A percentile compares a stretch with the other conserved stretches of the same genome.
Evolutionary conservation across 2,888 invertebrate genomes (phyloP).

Genomic region (Ganaspis brasiliensis): DNA sequence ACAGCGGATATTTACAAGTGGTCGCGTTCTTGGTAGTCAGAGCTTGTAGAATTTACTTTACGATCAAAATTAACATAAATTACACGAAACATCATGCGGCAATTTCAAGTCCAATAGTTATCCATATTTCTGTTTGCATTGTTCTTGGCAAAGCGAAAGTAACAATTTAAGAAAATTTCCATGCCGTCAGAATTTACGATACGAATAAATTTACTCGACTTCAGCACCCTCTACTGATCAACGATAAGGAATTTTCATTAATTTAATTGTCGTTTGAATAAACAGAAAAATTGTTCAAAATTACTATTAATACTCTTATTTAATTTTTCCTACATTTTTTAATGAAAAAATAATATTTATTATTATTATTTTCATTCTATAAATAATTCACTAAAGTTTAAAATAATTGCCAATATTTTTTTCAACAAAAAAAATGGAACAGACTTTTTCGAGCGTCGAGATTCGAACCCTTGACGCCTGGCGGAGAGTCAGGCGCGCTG

Average conservation of each 20-base stretch:
- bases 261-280: not conserved
- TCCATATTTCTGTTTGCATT: conserved; percentile 74
- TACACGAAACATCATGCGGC: conserved; percentile 56
- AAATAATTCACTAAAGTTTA: too few species aligned
- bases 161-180: conserved; percentile 71
- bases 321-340: too few species aligned
- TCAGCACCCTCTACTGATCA: not conserved
- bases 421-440: not conserved
- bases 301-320: too few species aligned
- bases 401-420: too few species aligned
- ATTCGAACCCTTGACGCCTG: too few species aligned
- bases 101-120: conserved; percentile 71
- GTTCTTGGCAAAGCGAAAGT: conserved; percentile 64
- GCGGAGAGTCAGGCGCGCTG: too few species aligned
- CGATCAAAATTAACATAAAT: conserved; percentile 70
- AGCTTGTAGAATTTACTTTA: conserved; percentile 60
- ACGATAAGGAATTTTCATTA: not conserved
- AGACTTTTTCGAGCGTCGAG: too few species aligned
- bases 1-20: not conserved
- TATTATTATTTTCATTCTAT: too few species aligned
- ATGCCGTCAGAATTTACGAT: conserved; percentile 52
- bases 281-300: too few species aligned
- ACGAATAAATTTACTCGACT: not conserved
- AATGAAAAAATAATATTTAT: too few species aligned
- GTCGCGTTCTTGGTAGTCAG: not conserved